Conservation (phyloP, 2,113 vertebrate genomes). For the Poicephalus meyeri region DNA sequence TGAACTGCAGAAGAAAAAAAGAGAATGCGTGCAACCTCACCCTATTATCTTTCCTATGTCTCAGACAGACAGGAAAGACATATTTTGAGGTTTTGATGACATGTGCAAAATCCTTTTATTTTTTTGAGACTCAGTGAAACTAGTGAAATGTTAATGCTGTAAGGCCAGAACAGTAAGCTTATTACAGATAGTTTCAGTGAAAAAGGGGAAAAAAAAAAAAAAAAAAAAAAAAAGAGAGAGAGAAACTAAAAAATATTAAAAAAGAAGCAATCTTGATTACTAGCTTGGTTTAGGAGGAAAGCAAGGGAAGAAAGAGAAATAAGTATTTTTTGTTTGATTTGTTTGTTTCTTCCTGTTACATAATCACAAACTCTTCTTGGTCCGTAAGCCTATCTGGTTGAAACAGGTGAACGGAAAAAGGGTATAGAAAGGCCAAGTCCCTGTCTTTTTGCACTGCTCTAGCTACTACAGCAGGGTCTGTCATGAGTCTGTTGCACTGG, state of each 20-base stretch:
- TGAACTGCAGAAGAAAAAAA: too few species aligned
- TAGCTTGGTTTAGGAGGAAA: neutral
- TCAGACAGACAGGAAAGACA: neutral
- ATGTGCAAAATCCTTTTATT: neutral
- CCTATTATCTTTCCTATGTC: neutral
- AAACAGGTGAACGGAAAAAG: neutral
- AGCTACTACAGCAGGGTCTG: neutral
- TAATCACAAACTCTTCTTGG: neutral
- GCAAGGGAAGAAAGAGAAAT: neutral
- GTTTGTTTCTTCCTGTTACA: neutral
- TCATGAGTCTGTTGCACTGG: neutral
- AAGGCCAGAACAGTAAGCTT: neutral
- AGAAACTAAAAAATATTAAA: accelerated
- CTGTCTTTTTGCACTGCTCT: neutral
- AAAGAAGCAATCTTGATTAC: neutral
- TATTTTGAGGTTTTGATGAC: neutral
- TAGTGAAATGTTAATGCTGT: neutral
- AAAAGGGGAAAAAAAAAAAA: too few species aligned
- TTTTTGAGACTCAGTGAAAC: neutral
- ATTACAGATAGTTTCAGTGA: neutral
- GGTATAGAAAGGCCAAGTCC: accelerated
- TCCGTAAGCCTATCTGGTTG: neutral
- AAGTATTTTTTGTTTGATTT: neutral
- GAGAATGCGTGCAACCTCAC: neutral
- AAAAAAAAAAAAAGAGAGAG: accelerated